Percentiles rank a stretch among this genome's conserved stretches.
phyloP scores from a whole-genome alignment of 2,113 vertebrate species.

The Poeciliopsis retropinna region DNA sequence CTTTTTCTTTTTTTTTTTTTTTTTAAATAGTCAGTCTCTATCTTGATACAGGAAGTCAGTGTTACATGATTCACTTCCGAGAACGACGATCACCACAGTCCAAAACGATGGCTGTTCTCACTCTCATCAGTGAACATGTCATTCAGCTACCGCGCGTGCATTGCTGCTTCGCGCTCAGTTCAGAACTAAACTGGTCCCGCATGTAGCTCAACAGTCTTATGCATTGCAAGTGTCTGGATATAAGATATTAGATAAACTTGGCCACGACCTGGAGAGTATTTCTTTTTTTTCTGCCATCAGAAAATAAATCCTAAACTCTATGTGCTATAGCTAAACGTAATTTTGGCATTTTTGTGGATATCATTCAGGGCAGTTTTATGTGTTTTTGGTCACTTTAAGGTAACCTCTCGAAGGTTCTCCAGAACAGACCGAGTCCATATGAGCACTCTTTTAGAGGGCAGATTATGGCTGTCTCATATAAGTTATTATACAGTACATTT shows the following conservation, averaged over 20 bases:
- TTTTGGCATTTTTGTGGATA: conserved; percentile 73
- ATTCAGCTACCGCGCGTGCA: conserved; percentile 58
- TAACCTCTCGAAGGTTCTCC: conserved; percentile 53
- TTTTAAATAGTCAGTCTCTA: conserved; percentile 81
- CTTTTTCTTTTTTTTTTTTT: conserved; percentile 28
- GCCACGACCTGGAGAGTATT: conserved; percentile 56
- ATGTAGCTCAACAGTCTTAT: conserved; percentile 74
- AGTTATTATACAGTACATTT: conserved; percentile 77
- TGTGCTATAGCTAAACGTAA: conserved; percentile 68
- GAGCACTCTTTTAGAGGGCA: conserved; percentile 72
- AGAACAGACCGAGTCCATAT: conserved; percentile 67
- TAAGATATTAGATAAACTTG: conserved; percentile 59
- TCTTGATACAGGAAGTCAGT: conserved; percentile 72
- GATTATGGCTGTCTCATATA: conserved; percentile 77
- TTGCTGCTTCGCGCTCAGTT: conserved; percentile 51
- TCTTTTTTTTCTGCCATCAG: conserved; percentile 54
- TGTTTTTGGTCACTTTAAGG: conserved; percentile 74
- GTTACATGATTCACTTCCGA: conserved; percentile 75
- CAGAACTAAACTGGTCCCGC: conserved; percentile 60
- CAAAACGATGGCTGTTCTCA: conserved; percentile 60
- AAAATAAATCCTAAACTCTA: conserved; percentile 49
- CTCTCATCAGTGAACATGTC: conserved; percentile 58
- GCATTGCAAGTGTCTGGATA: conserved; percentile 68
- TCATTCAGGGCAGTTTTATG: conserved; percentile 75
- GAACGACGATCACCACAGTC: conserved; percentile 70